Base-by-base conservation (phyloP, 2,888 invertebrate genomes). In the Euplexia lucipara region DNA sequence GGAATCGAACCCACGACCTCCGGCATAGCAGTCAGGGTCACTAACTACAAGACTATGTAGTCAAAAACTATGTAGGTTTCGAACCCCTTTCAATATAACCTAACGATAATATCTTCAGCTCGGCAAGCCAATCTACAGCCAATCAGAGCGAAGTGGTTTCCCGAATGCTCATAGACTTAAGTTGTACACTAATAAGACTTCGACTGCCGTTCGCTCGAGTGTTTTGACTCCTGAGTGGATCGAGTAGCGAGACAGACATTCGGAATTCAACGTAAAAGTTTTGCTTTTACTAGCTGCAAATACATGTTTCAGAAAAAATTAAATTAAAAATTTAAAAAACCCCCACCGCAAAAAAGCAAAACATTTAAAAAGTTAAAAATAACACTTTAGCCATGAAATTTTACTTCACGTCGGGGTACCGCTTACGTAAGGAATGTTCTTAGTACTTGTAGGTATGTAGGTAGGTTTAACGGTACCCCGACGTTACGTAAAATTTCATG, bases 141-240 rank as follows among this genome's bases (percentile, higher is more conserved):
- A 79, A 72, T 78, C 52, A 52, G 30, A 72, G 39, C 34, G 20
- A 58, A 79, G 68, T 65, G 44, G 47, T 61, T 52, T 45, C 34
- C n/a, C 20, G 56, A 69, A 59, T 59, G 66, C 78, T 66, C 72
- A 75, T 51, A 63, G 63, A 64, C 58, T 64, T 57, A 79, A 77
- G 48, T 71, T 68, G 68, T 75, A 66, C 60, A 65, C 65, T 66
- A 76, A 72, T 72, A 79, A 69, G 72, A 65, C 71, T 65, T 63
- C 53, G 54, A 67, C 61, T 53, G 62, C 67, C 14, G 56, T 44
- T 75, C 54, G 16, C 52, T 71, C 59, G 41, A 79, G 64, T 65
- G 56, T 75, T 75, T 75, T 71, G 52, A 70, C 60, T 73, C 37
- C 32, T 22, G 39, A 78, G 64, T 52, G 53, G 60, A 61, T 58